Evolutionary conservation across 2,113 vertebrate genomes (phyloP).

Genomic region (Taxidea taxus): DNA sequence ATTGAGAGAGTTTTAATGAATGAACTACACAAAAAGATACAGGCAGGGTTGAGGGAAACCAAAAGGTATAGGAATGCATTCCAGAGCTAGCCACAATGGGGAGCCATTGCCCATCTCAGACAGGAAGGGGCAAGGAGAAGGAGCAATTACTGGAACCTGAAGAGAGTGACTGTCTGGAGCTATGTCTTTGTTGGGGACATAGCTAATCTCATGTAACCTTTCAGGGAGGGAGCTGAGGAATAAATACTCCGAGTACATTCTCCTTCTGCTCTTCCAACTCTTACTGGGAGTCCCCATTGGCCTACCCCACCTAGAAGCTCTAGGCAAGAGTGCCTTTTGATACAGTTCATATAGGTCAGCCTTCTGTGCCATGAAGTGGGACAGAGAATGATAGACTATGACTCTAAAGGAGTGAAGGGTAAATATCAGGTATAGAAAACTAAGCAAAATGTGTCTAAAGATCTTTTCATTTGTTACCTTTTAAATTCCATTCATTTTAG

Average conservation of each 20-base stretch:
- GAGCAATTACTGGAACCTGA: neutral
- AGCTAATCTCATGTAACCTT: neutral
- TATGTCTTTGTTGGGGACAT: neutral
- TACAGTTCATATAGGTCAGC: neutral
- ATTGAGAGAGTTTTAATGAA: conserved; percentile 1
- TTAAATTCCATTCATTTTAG: conserved; percentile 8
- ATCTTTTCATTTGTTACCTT: neutral
- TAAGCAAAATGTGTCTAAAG: neutral
- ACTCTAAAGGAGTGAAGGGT: neutral
- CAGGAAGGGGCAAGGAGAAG: neutral
- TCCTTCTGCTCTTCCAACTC: neutral
- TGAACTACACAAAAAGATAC: neutral
- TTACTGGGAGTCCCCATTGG: neutral
- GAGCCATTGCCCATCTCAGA: neutral
- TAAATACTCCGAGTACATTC: neutral
- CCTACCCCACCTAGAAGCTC: neutral
- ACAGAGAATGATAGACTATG: neutral
- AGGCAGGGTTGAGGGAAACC: neutral
- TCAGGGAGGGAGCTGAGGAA: neutral
- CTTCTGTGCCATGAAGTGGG: neutral
- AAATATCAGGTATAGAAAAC: neutral
- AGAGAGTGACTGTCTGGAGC: neutral
- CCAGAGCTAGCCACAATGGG: neutral
- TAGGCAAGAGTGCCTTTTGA: neutral
- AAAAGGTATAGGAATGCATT: neutral